These are phyloP conservation scores for Byasa hedistus DNA, from an alignment of 2,888 invertebrate species.

Conservation along the genomic window DNA sequence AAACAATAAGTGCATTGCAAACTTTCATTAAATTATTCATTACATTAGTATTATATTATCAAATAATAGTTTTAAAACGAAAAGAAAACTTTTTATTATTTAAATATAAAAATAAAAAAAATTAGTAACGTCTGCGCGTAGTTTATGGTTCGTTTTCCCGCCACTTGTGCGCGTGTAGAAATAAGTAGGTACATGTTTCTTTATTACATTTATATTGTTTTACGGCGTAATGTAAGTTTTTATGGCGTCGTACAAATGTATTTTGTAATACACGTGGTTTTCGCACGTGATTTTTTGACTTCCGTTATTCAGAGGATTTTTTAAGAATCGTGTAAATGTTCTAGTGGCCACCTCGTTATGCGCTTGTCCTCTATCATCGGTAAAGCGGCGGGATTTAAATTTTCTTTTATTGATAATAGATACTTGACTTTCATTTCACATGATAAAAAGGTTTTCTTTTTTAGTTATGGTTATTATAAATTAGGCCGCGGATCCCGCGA, in stretches of 20 bases:
- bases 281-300: background rate
- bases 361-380: no score
- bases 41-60: conserved; percentile 24
- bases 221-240: conserved; percentile 16
- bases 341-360: no score
- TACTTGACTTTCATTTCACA: no score
- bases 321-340: no score
- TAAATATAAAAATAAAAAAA: conserved; percentile 5
- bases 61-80: conserved; percentile 15
- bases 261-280: conserved; percentile 4
- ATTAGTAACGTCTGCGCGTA: background rate
- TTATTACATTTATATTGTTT: conserved; percentile 15
- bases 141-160: conserved; percentile 16
- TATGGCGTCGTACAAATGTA: conserved; percentile 7
- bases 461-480: no score
- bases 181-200: background rate
- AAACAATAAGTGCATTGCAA: conserved; percentile 33
- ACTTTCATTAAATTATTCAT: conserved; percentile 39
- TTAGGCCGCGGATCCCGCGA: no score
- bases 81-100: conserved; percentile 9
- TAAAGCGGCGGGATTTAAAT: no score
- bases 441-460: no score
- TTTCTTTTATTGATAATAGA: no score
- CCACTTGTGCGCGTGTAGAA: background rate
- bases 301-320: background rate